Evolutionary conservation across 2,113 vertebrate species (phyloP).

Genomic region (Varanus komodoensis): DNA sequence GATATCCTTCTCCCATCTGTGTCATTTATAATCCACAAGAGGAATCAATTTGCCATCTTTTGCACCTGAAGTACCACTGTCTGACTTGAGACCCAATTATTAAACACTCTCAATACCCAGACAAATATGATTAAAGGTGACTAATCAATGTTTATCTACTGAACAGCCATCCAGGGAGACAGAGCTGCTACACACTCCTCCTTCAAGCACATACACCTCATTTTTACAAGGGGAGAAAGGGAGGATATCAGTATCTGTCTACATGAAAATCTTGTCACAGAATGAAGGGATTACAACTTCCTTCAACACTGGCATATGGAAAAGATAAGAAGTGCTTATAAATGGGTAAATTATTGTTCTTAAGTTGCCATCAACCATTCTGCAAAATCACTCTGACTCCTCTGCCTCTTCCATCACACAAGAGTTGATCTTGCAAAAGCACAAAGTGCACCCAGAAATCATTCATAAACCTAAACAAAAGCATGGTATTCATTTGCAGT

Average conservation of each 20-base stretch:
- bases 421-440: not conserved
- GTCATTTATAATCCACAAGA: not conserved
- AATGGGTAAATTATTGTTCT: not conserved
- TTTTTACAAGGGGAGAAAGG: not conserved
- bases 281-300: not conserved
- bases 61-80: not conserved
- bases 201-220: not conserved
- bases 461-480: not conserved
- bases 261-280: not conserved
- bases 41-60: not conserved
- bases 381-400: not conserved
- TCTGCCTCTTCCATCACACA: not conserved
- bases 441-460: not conserved
- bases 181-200: not conserved
- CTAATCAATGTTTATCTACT: not conserved
- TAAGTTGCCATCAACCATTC: not conserved
- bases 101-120: not conserved
- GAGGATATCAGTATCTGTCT: not conserved
- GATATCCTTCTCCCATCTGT: not conserved
- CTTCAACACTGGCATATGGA: not conserved
- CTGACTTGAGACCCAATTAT: not conserved
- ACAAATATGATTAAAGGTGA: not conserved
- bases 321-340: not conserved
- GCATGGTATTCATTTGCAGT: not conserved
- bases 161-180: not conserved